These are phyloP conservation scores for Bergia sp. DNA, from an alignment of 92 coral and sea anemone species.

Conservation along the genomic window DNA sequence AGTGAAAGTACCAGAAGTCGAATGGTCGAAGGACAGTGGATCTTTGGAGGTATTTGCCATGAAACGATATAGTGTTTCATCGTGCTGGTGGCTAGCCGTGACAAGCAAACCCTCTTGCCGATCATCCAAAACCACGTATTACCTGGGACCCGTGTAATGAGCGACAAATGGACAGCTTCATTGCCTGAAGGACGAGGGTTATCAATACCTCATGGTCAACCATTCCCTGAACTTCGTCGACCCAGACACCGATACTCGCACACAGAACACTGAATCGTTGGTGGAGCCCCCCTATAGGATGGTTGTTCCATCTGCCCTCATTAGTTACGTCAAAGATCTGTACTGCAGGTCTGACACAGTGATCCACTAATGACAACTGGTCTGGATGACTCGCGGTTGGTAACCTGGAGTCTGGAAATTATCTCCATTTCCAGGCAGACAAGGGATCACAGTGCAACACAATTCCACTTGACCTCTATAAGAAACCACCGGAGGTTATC, in stretches of 20 bases:
- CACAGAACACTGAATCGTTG: background rate
- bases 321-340: no score
- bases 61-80: conserved; percentile 27
- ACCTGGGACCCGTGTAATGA: conserved; percentile 39
- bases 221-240: conserved; percentile 15
- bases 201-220: conserved; percentile 33
- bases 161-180: conserved; percentile 35
- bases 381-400: no score
- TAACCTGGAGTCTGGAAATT: no score
- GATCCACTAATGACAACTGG: no score
- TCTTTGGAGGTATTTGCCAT: conserved; percentile 48
- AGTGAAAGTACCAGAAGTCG: no score
- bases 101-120: conserved; percentile 26
- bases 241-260: background rate
- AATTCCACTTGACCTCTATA: no score
- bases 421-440: no score
- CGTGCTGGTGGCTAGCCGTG: conserved; percentile 27
- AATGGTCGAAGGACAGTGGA: conserved; percentile 37
- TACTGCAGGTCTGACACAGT: no score
- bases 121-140: conserved; percentile 31
- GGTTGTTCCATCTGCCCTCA: no score
- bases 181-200: conserved; percentile 36
- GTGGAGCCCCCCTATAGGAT: no score
- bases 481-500: no score
- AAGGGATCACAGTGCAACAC: no score